Evolutionary conservation across 2,797 vertebrate genomes (phyloP).

Genomic region (Psittacula derbiana): DNA sequence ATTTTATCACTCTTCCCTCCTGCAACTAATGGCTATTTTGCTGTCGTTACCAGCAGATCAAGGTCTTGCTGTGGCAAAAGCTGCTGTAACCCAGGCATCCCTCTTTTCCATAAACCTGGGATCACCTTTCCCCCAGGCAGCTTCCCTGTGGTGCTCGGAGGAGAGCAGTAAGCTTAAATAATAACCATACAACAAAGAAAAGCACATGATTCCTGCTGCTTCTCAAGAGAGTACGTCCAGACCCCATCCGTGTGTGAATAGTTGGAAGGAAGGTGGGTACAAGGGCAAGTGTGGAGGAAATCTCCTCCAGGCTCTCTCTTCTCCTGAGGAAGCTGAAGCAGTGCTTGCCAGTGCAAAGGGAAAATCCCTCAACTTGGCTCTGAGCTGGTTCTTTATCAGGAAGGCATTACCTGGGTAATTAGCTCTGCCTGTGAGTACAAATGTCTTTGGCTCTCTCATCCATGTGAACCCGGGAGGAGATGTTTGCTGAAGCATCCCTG

Average conservation of each 20-base stretch:
- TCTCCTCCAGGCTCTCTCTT: not conserved
- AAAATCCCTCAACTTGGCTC: not conserved
- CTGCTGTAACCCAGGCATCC: not conserved
- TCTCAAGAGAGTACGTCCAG: not conserved
- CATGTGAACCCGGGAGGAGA: not conserved
- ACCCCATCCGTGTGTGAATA: fast-evolving
- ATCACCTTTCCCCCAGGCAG: not conserved
- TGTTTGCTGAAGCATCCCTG: conserved; percentile 9
- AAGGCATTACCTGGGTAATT: conserved; percentile 40
- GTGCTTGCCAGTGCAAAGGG: not conserved
- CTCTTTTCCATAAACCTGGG: not conserved
- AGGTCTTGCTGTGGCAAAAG: not conserved
- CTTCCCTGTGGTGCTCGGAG: not conserved
- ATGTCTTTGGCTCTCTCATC: not conserved
- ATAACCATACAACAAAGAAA: not conserved
- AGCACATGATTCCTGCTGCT: not conserved
- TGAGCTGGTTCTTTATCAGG: conserved; percentile 22
- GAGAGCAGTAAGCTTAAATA: not conserved
- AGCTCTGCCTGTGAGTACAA: conserved; percentile 27
- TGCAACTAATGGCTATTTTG: not conserved
- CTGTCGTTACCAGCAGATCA: not conserved
- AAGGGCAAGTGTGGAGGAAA: not conserved
- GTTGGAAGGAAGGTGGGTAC: not conserved
- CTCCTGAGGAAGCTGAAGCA: not conserved
- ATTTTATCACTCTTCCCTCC: not conserved